Percentiles rank a stretch among this genome's conserved stretches.
Conservation (phyloP, 1,140 invertebrate species). For the Marisa cornuarietis region DNA sequence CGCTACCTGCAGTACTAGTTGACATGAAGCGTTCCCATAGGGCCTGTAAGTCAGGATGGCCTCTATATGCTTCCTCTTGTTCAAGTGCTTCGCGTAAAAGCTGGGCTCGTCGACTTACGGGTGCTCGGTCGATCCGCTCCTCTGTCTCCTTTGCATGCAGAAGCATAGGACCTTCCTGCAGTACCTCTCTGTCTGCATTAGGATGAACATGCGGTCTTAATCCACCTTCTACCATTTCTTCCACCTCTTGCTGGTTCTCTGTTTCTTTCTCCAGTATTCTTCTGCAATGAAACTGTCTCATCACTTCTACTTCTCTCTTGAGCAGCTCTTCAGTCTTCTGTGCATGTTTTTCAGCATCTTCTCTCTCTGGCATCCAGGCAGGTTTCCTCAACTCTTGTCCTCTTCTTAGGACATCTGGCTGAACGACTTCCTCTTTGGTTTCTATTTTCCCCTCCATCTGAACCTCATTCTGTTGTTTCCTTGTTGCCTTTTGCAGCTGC, state of each 20-base stretch:
- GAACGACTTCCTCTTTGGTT: background rate
- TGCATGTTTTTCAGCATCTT: no score
- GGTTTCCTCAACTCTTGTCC: background rate
- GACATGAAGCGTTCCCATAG: constrained; percentile 57
- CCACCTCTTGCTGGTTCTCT: constrained; percentile 8
- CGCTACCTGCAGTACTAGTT: constrained; percentile 33
- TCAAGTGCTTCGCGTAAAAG: constrained; percentile 46
- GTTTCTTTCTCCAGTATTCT: background rate
- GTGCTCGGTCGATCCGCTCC: constrained; percentile 39
- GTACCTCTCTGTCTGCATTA: background rate
- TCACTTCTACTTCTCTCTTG: background rate
- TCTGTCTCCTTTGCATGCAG: constrained; percentile 18
- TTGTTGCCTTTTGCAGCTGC: background rate
- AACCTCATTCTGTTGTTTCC: background rate
- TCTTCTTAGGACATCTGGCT: background rate
- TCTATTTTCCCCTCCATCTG: background rate
- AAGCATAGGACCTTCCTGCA: background rate
- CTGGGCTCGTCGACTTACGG: constrained; percentile 44
- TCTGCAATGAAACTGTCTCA: background rate
- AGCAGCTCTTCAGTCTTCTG: background rate
- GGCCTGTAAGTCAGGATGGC: constrained; percentile 48
- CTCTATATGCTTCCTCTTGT: constrained; percentile 33
- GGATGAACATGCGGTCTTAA: background rate
- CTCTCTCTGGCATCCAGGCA: no score
- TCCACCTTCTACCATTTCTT: background rate